Evolutionary conservation across 2,113 vertebrate genomes (phyloP), one percentile per base, ranked within the genome.

Genomic region (Pampusana beccarii): DNA sequence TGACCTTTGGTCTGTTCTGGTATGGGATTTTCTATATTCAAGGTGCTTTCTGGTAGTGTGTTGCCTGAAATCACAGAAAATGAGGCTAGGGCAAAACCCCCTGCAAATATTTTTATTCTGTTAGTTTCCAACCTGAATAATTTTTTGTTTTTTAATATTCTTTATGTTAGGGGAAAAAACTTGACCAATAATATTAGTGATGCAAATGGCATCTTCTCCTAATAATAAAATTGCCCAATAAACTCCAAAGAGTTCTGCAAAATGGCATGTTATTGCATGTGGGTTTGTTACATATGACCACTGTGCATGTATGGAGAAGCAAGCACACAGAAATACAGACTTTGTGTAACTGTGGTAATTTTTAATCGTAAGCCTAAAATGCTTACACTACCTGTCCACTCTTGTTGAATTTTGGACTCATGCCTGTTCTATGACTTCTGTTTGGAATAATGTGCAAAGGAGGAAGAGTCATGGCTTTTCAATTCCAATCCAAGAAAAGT

Each of bases 61-160:
- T 9, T 80, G 36, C 6, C 25, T 11, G n/a, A 65, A 88, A 36
- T 65, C 50, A 65, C 8, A 48, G 48, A 83, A 88, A 80, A 75
- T 46, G 10, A 87, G 16, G 34, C 1, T 1, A 6, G 25, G 56
- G 13, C 0, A 3, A 24, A 74, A 80, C 9, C 14, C 2, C 4
- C 70, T 62, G 16, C 16, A 70, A 70, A 61, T 44, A 6, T 31
- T 92, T 92, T 74, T 67, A 26, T 92, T 67, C 29, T 67, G 11
- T 46, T 87, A 25, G 29, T 51, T 92, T 80, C 36, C 62, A 33
- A 90, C 73, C 7, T 21, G 46, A 46, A 15, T 61, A 10, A 7
- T 53, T 9, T 40, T 20, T 53, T 9, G 34, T 24, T 28, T 7
- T 64, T 65, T 19, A 10, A 19, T 46, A 18, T 46, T 46, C 44